phyloP scores from a whole-genome alignment of 2,888 invertebrate genomes.

The Mesorhabditis belari region DNA sequence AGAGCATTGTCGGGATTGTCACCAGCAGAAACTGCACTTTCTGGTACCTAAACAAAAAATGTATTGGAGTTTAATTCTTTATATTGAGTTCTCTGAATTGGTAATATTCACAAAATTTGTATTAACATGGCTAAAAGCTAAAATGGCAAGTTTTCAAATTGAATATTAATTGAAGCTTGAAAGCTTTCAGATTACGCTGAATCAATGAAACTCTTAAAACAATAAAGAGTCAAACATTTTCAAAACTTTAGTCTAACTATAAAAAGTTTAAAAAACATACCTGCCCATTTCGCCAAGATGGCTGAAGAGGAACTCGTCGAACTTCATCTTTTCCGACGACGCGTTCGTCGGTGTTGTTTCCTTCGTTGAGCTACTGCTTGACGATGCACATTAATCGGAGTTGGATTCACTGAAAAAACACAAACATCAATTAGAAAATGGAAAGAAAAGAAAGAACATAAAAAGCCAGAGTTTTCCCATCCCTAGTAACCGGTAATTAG shows the following conservation, averaged over 20 bases:
- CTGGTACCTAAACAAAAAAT: conserved; percentile 15
- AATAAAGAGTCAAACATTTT: conserved; percentile 9
- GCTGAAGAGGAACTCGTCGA: conserved; percentile 50
- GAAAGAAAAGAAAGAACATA: too few species aligned
- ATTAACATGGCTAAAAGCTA: too few species aligned
- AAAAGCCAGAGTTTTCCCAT: too few species aligned
- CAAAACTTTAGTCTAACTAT: neutral
- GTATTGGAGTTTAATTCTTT: neutral
- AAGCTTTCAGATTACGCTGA: too few species aligned
- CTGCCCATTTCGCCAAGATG: conserved; percentile 52
- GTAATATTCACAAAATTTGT: too few species aligned
- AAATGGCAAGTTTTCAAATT: neutral
- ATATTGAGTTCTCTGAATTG: too few species aligned
- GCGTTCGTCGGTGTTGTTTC: too few species aligned
- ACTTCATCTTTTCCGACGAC: conserved; percentile 52
- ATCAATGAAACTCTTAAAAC: neutral
- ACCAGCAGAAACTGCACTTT: conserved; percentile 50
- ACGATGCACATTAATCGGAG: too few species aligned
- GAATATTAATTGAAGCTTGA: neutral
- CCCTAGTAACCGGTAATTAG: too few species aligned
- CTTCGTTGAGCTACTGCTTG: too few species aligned
- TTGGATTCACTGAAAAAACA: too few species aligned
- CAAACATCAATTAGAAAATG: too few species aligned
- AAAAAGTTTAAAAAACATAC: conserved; percentile 9
- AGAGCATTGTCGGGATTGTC: conserved; percentile 49